Conservation (phyloP, 2,113 vertebrate genomes). For the Tragelaphus buxtoni region DNA sequence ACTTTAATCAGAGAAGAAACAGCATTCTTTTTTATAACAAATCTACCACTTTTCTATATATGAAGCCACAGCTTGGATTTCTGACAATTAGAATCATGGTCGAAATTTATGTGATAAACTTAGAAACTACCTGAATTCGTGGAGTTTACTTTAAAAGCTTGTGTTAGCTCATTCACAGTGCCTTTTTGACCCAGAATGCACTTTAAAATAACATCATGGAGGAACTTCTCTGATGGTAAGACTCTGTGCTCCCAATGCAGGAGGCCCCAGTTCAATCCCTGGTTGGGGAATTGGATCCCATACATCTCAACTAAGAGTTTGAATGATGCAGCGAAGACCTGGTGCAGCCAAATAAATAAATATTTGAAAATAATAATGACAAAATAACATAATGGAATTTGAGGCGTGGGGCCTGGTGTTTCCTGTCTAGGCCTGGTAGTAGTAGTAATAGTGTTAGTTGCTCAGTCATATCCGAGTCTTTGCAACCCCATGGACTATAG, state of each 20-base stretch:
- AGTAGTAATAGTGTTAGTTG: neutral
- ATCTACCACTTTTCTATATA: neutral
- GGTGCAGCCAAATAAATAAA: neutral
- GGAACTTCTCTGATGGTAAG: neutral
- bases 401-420: neutral
- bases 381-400: neutral
- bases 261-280: neutral
- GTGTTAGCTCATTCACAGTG: neutral
- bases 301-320: neutral
- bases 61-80: neutral
- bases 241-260: accelerated
- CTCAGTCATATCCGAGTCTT: neutral
- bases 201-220: neutral
- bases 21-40: neutral
- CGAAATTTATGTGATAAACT: neutral
- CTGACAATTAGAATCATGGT: neutral
- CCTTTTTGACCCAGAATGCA: neutral
- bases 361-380: neutral
- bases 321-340: neutral
- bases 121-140: neutral
- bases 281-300: neutral
- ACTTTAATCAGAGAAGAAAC: neutral
- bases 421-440: neutral
- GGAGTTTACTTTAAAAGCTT: neutral
- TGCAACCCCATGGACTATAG: neutral